These are phyloP conservation scores for Cephus runcator DNA, from an alignment of 2,888 invertebrate species.

Conservation along the genomic window DNA sequence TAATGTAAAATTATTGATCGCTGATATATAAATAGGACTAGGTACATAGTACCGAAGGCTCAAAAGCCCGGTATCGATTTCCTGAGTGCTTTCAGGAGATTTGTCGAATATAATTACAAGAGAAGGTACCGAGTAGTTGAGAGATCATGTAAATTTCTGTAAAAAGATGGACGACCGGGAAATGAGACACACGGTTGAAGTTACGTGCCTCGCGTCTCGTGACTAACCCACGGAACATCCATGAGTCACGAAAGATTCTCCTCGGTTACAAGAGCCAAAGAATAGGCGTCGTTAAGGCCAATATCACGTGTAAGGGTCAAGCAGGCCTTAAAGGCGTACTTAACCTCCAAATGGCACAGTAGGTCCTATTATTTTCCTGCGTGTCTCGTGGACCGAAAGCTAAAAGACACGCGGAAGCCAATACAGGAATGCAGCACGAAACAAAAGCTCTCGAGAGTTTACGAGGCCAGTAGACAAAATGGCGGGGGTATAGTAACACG, in stretches of 20 bases:
- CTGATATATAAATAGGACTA: neutral
- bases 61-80: neutral
- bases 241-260: conserved; percentile 40
- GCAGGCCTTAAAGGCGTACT: conserved; percentile 22
- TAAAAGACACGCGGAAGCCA: neutral
- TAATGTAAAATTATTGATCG: neutral
- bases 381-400: neutral
- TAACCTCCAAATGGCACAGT: conserved; percentile 17
- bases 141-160: neutral
- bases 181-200: neutral
- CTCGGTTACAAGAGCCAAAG: conserved; percentile 24
- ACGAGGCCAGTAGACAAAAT: neutral
- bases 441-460: neutral
- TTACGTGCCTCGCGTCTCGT: conserved; percentile 3
- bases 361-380: neutral
- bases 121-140: neutral
- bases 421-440: neutral
- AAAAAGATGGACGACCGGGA: neutral
- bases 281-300: conserved; percentile 42
- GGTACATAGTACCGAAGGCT: neutral
- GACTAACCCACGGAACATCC: conserved; percentile 44
- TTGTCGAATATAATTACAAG: neutral
- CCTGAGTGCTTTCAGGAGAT: neutral
- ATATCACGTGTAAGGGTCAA: conserved; percentile 14
- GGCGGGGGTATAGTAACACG: neutral